Conservation (phyloP, 1,140 invertebrate genomes). For the Amyelois transitella region DNA sequence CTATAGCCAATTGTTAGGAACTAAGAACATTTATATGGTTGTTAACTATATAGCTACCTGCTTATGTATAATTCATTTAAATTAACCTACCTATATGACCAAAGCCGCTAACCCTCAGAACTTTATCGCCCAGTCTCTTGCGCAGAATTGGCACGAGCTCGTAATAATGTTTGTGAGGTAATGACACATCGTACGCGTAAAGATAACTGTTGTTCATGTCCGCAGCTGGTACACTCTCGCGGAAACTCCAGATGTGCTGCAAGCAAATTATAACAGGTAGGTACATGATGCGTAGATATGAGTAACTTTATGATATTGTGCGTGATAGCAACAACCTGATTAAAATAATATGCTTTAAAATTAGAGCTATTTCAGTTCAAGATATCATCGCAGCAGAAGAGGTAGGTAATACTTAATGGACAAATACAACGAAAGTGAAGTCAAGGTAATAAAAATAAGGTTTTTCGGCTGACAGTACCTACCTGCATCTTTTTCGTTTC, state of each 20-base stretch:
- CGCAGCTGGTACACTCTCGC: slow-evolving; percentile 90
- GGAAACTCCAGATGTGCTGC: slow-evolving; percentile 86
- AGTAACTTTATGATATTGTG: too few species aligned
- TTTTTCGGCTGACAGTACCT: slow-evolving; percentile 7
- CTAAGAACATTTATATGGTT: too few species aligned
- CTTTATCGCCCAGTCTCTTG: slow-evolving; percentile 76
- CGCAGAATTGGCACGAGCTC: slow-evolving; percentile 84
- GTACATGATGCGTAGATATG: neutral
- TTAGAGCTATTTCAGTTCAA: too few species aligned
- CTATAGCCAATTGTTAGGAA: too few species aligned
- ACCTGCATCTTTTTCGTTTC: slow-evolving; percentile 87
- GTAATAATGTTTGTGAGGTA: slow-evolving; percentile 90
- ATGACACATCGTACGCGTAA: slow-evolving; percentile 97
- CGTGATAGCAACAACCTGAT: too few species aligned
- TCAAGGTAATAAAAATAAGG: neutral
- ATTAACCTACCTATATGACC: slow-evolving; percentile 91
- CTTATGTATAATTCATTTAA: too few species aligned
- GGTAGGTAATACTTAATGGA: neutral
- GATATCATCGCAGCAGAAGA: neutral
- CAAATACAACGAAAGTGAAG: neutral
- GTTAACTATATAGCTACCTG: too few species aligned
- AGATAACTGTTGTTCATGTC: slow-evolving; percentile 90
- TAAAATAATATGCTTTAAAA: too few species aligned
- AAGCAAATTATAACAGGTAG: slow-evolving; percentile 9
- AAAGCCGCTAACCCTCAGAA: slow-evolving; percentile 86